Base-by-base conservation (phyloP, 1,140 invertebrate genomes). In the Manduca sexta region DNA sequence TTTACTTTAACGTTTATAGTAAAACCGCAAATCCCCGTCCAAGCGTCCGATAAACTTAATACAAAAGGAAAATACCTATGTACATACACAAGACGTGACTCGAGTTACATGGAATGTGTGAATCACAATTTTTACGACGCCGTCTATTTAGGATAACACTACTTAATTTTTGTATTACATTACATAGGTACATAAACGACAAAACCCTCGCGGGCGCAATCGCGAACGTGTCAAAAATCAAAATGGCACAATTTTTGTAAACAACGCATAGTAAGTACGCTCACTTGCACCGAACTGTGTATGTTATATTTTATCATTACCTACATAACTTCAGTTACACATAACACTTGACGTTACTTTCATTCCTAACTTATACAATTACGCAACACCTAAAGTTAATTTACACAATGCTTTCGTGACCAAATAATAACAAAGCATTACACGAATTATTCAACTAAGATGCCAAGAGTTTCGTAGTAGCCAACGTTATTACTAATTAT, bases 101-200 rank as follows among this genome's bases (percentile, higher is more conserved):
- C 21, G 21, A 26, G 1, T 26, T 26, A 68, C 45, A 53, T 63
- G 69, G 69, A 73, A 73, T 73, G 69, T 65, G 54, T 48, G 54
- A 64, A 72, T 72, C 64, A 69, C 59, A 56, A 56, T 40, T 44
- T 38, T 46, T 41, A 56, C 33, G 41, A 43, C 39, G 42, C 14
- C 34, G 43, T 45, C 39, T 52, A 52, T 16, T 45, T 39, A 15
- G 21, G 29, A 53, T 18, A 34, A 17, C 18, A 45, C 42, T 41
- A 45, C 30, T 52, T 48, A 29, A 18, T 14, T 44, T 40, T 41
- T 45, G 45, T 45, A 54, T 21, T 39, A 53, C 41, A 43, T 43
- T 42, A 43, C n/a, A 13, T 30, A 43, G 16, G 16, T 43, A 53
- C 33, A 39, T 53, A 54, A 21, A 51, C 38, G 42, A 50, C 38